phyloP scores from a whole-genome alignment of 2,797 vertebrate genomes.

The Myotis pilosus region DNA sequence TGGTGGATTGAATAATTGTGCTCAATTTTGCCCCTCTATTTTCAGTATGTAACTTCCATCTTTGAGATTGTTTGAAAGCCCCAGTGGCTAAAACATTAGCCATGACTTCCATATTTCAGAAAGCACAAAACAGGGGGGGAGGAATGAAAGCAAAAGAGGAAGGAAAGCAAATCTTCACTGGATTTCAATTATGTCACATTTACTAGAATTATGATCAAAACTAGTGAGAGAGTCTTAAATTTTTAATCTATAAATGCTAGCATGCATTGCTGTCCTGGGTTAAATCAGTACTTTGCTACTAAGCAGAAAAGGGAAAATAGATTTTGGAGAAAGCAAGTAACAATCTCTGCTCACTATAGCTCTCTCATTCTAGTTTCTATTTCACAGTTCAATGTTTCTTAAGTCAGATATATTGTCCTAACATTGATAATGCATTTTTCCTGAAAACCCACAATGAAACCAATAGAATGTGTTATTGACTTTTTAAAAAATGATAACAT shows the following conservation, averaged over 20 bases:
- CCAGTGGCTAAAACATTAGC: not conserved
- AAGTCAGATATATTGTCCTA: not conserved
- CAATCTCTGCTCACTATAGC: not conserved
- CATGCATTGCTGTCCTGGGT: not conserved
- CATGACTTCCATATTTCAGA: not conserved
- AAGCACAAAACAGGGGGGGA: not conserved
- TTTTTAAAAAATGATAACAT: not conserved
- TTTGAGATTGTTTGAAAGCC: not conserved
- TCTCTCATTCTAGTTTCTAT: not conserved
- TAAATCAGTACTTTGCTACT: not conserved
- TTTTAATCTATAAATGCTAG: conserved; percentile 5
- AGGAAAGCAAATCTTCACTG: not conserved
- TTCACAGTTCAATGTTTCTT: not conserved
- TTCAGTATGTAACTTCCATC: not conserved
- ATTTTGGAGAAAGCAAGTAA: not conserved
- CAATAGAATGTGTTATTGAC: not conserved
- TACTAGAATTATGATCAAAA: not conserved
- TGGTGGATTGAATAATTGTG: not conserved
- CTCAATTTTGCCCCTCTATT: not conserved
- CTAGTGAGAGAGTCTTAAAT: not conserved
- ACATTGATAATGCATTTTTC: not conserved
- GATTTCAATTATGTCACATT: not conserved
- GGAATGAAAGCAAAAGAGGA: not conserved
- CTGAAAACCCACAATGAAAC: not conserved
- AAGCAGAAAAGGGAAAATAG: not conserved